Evolutionary conservation across 2,888 invertebrate genomes (phyloP).

Genomic region (Homarus gammarus): DNA sequence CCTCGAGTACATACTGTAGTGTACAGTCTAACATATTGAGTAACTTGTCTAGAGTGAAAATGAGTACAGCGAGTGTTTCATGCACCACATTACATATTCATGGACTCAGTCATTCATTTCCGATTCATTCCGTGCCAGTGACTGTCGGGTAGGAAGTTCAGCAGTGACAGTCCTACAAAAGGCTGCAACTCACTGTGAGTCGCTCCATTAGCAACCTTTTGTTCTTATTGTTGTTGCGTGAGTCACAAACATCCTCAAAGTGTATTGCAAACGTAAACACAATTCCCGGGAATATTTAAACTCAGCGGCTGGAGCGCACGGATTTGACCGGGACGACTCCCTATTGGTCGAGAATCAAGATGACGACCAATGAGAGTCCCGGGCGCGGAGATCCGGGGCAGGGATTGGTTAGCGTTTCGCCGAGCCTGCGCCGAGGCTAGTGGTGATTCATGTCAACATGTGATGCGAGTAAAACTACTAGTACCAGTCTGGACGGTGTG

Average conservation of each 20-base stretch:
- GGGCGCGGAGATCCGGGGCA: not conserved
- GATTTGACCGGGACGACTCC: not conserved
- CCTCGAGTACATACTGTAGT: too few species aligned
- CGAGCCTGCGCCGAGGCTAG: constrained; percentile 60
- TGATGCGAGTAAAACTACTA: constrained; percentile 48
- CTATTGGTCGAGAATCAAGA: constrained; percentile 15
- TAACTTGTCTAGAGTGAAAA: too few species aligned
- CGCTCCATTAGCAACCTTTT: too few species aligned
- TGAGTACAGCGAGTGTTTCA: too few species aligned
- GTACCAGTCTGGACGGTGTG: constrained; percentile 13
- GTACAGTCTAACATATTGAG: too few species aligned
- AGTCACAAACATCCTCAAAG: constrained; percentile 1
- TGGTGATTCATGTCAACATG: constrained; percentile 54
- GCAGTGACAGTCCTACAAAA: too few species aligned
- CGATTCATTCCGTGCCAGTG: too few species aligned
- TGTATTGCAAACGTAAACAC: not conserved
- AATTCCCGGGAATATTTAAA: not conserved
- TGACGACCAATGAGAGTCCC: constrained; percentile 21
- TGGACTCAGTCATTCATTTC: too few species aligned
- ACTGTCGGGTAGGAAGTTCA: too few species aligned
- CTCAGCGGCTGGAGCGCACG: constrained; percentile 22
- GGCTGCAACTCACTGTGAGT: too few species aligned
- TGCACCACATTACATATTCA: too few species aligned
- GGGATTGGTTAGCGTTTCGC: constrained; percentile 12
- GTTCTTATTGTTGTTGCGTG: too few species aligned